These are phyloP conservation scores for Takifugu flavidus DNA, from an alignment of 2,113 vertebrate species.

Conservation along the genomic window DNA sequence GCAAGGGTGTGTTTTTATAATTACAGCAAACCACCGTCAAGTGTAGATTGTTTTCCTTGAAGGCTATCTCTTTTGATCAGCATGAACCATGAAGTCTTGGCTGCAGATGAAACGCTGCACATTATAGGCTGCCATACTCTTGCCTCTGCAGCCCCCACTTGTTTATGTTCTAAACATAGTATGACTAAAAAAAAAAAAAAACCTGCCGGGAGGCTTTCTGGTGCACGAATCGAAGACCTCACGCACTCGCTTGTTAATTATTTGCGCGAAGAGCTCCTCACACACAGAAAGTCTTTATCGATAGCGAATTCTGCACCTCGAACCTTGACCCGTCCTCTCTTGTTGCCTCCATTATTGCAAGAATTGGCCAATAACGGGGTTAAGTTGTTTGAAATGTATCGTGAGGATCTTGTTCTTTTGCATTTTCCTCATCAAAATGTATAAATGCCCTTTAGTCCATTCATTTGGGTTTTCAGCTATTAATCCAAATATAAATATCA, in stretches of 20 bases:
- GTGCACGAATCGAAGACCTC: slow-evolving; percentile 11
- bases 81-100: slow-evolving; percentile 14
- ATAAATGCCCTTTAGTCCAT: background rate
- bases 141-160: slow-evolving; percentile 20
- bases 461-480: background rate
- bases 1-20: slow-evolving; percentile 1
- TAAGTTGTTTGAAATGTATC: slow-evolving; percentile 35
- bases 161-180: slow-evolving; percentile 43
- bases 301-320: slow-evolving; percentile 62
- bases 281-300: slow-evolving; percentile 64
- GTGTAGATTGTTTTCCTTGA: slow-evolving; percentile 12
- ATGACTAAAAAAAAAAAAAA: slow-evolving; percentile 28
- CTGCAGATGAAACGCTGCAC: slow-evolving; percentile 9
- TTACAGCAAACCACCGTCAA: slow-evolving; percentile 6
- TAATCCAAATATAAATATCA: too few species aligned
- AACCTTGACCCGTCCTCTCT: slow-evolving; percentile 65
- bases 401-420: slow-evolving; percentile 15
- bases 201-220: slow-evolving; percentile 9
- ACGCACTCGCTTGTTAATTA: slow-evolving; percentile 51
- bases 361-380: slow-evolving; percentile 54
- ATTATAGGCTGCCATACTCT: slow-evolving; percentile 8
- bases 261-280: slow-evolving; percentile 45
- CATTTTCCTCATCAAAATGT: background rate
- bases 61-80: slow-evolving; percentile 26
- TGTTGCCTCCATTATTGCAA: slow-evolving; percentile 51